Base-by-base conservation (phyloP, 2,888 invertebrate species). In the Erebia epiphron region DNA sequence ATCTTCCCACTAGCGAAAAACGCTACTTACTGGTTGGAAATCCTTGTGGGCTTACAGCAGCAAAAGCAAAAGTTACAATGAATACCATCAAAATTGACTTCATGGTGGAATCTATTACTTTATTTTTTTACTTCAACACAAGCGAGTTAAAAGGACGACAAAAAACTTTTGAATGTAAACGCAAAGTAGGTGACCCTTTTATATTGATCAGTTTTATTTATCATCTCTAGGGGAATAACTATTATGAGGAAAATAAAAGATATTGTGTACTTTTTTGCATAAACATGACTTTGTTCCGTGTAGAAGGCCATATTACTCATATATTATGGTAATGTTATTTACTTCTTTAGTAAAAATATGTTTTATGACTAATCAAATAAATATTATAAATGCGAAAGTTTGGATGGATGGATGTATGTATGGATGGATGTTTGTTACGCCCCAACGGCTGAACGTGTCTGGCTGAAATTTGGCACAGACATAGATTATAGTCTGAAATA, bases 141-240 rank as follows among this genome's bases (percentile, higher is more conserved):
- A 49, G 46, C 62, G 14, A 21, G 46, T 18, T 18, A 46, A 46
- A 11, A 61, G 13, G 16, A 13, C 18, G 13, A 14, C 46, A 8
- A 62, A 9, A 7, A 46, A 13, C 41, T 7, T 46, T 21, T 62
- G 8, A 62, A 5, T 49, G 21, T 60, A 62, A 21, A 46, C 13
- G 7, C 14, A 21, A 62, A 62, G 0, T 21, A 14, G 11, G 10
- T 5, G 8, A 58, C 57, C 49, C 58, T 58, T 67, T 67, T 67
- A 67, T 57, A 67, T 57, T 46, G 58, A 67, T 67, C 46, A 16
- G 21, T 57, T 54, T 35, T 7, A 35, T 50, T 21, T 49, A 62
- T 21, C 49, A 26, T 49, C 49, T 49, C 50, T 2, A 58, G 67
- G 67, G 67, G 67, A 67, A 67, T 21, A 58, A 67, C 67, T 67